Percentiles rank a stretch among this genome's conserved stretches.
These are phyloP conservation scores for Philereme vetulata DNA, from an alignment of 2,888 invertebrate species.

Conservation along the genomic window DNA sequence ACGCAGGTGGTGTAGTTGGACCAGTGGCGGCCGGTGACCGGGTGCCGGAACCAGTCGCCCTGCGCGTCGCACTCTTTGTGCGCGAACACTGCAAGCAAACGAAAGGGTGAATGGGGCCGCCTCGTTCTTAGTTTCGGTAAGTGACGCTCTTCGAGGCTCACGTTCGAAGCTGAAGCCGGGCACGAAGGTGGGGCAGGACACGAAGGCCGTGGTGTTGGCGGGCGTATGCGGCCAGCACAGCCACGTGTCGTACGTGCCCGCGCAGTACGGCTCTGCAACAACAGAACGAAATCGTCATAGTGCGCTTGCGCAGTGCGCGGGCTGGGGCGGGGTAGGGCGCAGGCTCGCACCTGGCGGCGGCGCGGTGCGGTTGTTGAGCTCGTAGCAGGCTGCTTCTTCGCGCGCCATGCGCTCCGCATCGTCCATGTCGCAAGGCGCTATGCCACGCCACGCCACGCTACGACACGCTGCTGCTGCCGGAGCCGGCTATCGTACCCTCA, in stretches of 20 bases:
- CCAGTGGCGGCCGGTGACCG: constrained; percentile 90
- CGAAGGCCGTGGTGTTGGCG: constrained; percentile 86
- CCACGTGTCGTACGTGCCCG: constrained; percentile 92
- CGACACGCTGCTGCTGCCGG: neutral
- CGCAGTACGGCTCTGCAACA: constrained; percentile 85
- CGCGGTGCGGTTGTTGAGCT: constrained; percentile 50
- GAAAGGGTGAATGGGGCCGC: neutral
- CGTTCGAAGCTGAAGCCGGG: constrained; percentile 89
- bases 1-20: constrained; percentile 96
- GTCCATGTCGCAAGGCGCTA: constrained; percentile 51
- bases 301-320: neutral
- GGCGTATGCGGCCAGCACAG: constrained; percentile 90
- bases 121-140: too few relatives aligned
- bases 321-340: neutral
- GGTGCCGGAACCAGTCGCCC: constrained; percentile 93
- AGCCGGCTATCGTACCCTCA: constrained; percentile 4
- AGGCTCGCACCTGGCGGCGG: constrained; percentile 51
- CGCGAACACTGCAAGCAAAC: constrained; percentile 85
- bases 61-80: constrained; percentile 91
- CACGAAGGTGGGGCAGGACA: constrained; percentile 89
- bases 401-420: constrained; percentile 66
- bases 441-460: neutral
- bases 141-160: constrained; percentile 66
- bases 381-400: constrained; percentile 61
- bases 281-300: neutral